Evolutionary conservation across 2,113 vertebrate species (phyloP), one percentile per base, ranked within the genome.

Genomic region (Psittacula cyanocephala): DNA sequence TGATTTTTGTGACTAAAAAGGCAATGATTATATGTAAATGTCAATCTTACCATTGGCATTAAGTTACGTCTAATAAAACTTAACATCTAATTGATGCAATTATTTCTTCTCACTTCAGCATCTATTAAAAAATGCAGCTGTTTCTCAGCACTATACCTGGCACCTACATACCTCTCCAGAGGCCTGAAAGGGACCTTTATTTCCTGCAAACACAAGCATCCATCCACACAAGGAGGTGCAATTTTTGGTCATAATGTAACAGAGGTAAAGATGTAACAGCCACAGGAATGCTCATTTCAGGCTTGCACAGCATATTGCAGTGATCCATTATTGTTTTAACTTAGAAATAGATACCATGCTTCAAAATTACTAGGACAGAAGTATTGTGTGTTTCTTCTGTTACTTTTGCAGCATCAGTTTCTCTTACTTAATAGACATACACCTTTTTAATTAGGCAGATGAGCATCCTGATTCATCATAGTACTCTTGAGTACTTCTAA

Each of bases 31-130:
- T 88, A 68, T 49, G 27, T 63, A 78, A 94, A 43, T 86, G 68
- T 92, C 31, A 78, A 27, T 85, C 95, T 96, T 93, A 53, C 41
- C 19, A 29, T 18, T 79, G 11, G 85, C 81, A 89, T 85, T 97
- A 87, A 97, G 81, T 95, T 97, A 96, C 95, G 31, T 72, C 71
- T 95, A 97, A 97, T 98, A 98, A 98, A 98, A 81, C 14, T 52
- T 88, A 89, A 84, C 27, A 55, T 68, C n/a, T 72, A 46, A 59
- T 50, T 57, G 25, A 29, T 63, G 44, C 23, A 50, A 46, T 68
- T 79, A 20, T 88, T 70, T 74, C 76, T 84, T 35, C 29, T 27
- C 39, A 27, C 50, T 88, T 93, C 37, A 83, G 24, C 41, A 50
- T 50, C 70, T 37, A 9, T 76, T 79, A 72, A 87, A 57, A 31